A percentile compares a stretch with the other conserved stretches of the same genome.
These are phyloP conservation scores for Metallyticus violacea DNA, from an alignment of 2,888 invertebrate genomes.

Conservation along the genomic window DNA sequence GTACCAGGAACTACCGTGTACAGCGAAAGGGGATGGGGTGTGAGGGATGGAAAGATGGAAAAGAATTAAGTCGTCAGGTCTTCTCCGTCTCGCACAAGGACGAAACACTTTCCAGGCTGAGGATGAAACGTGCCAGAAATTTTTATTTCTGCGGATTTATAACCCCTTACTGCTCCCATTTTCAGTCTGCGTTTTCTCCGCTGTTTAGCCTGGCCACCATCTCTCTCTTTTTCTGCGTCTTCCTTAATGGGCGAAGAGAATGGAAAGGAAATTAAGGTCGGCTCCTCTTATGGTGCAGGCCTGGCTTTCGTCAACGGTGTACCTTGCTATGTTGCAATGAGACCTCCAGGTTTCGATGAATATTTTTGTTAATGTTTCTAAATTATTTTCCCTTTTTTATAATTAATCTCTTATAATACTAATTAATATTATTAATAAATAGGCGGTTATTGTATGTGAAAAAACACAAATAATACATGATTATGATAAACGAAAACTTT, in stretches of 20 bases:
- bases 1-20: not conserved
- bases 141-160: slow-evolving; percentile 25
- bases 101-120: not conserved
- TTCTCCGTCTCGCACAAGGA: not conserved
- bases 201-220: not conserved
- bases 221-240: not conserved
- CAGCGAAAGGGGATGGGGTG: too few species aligned
- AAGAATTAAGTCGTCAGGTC: not conserved
- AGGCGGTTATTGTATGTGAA: too few species aligned
- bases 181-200: not conserved
- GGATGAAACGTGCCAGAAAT: slow-evolving; percentile 23
- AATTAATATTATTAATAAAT: too few species aligned
- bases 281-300: not conserved
- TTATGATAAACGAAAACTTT: too few species aligned
- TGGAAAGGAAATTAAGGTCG: not conserved
- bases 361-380: too few species aligned
- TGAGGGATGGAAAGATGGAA: too few species aligned
- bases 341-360: too few species aligned
- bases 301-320: not conserved
- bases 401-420: too few species aligned
- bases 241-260: not conserved
- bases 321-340: too few species aligned
- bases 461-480: too few species aligned
- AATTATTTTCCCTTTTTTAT: too few species aligned
- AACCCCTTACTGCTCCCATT: not conserved